Conservation (phyloP, 1,140 invertebrate species). For the Sycophila sp. region DNA sequence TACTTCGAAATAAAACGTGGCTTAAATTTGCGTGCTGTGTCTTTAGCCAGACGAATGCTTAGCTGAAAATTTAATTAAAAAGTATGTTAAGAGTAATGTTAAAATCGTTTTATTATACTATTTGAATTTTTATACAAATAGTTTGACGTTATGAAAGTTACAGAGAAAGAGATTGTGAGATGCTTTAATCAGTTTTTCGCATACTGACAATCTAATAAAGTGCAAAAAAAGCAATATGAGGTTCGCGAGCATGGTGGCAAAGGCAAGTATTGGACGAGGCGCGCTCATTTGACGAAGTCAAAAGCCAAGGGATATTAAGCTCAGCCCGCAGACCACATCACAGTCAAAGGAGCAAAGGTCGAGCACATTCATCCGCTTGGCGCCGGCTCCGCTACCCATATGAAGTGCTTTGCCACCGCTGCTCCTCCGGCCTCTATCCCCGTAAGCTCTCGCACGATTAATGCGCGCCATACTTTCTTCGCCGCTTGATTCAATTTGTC, state of each 20-base stretch:
- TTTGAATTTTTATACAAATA: too few relatives aligned
- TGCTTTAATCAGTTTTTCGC: background rate
- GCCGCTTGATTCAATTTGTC: background rate
- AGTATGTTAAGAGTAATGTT: too few relatives aligned
- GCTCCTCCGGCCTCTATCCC: background rate
- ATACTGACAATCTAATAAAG: background rate
- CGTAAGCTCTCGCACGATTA: background rate
- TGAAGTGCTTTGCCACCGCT: background rate
- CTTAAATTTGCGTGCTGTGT: too few relatives aligned
- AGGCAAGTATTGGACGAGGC: constrained; percentile 49
- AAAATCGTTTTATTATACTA: too few relatives aligned
- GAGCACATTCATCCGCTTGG: constrained; percentile 54
- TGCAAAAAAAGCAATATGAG: constrained; percentile 26
- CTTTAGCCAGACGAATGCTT: too few relatives aligned
- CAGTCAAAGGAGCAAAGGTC: constrained; percentile 55
- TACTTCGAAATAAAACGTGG: too few relatives aligned
- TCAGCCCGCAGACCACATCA: constrained; percentile 64
- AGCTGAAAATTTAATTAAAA: too few relatives aligned
- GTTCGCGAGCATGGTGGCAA: constrained; percentile 45
- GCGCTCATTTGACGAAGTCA: constrained; percentile 64
- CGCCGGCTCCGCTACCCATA: constrained; percentile 26
- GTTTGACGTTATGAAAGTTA: too few relatives aligned
- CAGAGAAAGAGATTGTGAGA: background rate
- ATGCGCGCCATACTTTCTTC: background rate
- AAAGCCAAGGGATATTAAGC: constrained; percentile 64